phyloP scores from a whole-genome alignment of 2,888 invertebrate species.

The Thecophora atra region DNA sequence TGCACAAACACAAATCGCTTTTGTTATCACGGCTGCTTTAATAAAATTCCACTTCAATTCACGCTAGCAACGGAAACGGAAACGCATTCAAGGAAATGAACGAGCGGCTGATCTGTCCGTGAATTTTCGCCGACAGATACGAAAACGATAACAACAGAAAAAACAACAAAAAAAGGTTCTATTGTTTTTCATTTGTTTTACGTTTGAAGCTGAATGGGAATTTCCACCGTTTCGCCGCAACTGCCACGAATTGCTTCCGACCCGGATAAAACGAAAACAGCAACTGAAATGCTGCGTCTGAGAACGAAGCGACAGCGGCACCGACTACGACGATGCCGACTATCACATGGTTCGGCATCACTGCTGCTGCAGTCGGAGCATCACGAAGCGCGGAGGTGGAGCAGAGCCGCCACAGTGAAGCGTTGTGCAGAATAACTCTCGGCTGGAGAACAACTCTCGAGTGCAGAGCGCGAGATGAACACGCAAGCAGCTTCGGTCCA shows the following conservation, averaged over 20 bases:
- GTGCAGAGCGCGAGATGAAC: slow-evolving; percentile 10
- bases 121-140: background rate
- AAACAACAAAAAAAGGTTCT: background rate
- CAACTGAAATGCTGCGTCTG: slow-evolving; percentile 53
- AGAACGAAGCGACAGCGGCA: slow-evolving; percentile 45
- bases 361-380: background rate
- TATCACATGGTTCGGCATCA: slow-evolving; percentile 17
- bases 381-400: background rate
- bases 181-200: background rate
- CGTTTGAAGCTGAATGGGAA: slow-evolving; percentile 1
- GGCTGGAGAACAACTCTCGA: background rate
- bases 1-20: background rate
- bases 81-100: slow-evolving; percentile 37
- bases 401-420: background rate
- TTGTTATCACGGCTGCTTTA: slow-evolving; percentile 11
- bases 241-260: slow-evolving; percentile 51
- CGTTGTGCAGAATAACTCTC: slow-evolving; percentile 4
- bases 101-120: slow-evolving; percentile 35
- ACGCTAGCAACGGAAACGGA: slow-evolving; percentile 37
- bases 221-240: slow-evolving; percentile 3
- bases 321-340: slow-evolving; percentile 40
- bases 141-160: no score
- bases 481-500: background rate
- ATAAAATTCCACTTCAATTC: slow-evolving; percentile 14
- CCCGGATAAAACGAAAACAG: slow-evolving; percentile 62